These are phyloP conservation scores for Chunga burmeisteri DNA, from an alignment of 2,113 vertebrate genomes.

Conservation along the genomic window DNA sequence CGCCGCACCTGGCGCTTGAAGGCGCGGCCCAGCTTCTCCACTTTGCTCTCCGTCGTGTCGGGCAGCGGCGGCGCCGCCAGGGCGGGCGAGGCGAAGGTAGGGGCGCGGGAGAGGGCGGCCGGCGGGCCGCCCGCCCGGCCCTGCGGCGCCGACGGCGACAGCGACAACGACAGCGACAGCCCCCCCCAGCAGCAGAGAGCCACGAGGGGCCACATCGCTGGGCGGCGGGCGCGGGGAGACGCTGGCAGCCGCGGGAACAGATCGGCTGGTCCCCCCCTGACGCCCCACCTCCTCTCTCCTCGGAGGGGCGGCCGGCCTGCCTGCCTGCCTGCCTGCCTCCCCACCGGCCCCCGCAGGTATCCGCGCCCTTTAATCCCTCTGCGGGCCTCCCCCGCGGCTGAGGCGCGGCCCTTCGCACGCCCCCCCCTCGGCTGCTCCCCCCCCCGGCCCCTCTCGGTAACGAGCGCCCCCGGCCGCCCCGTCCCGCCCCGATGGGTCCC, in stretches of 20 bases:
- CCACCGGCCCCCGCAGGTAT: not conserved
- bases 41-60: slow-evolving; percentile 83
- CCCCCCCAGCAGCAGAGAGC: slow-evolving; percentile 68
- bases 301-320: not conserved
- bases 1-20: slow-evolving; percentile 90
- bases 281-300: not conserved
- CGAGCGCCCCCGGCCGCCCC: slow-evolving; percentile 76
- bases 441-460: not conserved
- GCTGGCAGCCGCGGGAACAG: not conserved
- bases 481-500: slow-evolving; percentile 81
- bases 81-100: not conserved
- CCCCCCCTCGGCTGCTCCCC: slow-evolving; percentile 43
- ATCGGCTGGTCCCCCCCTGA: slow-evolving; percentile 20
- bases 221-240: not conserved
- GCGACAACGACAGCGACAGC: slow-evolving; percentile 33
- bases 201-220: slow-evolving; percentile 70
- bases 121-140: slow-evolving; percentile 60
- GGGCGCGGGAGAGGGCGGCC: slow-evolving; percentile 10
- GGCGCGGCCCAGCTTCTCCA: slow-evolving; percentile 87
- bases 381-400: not conserved
- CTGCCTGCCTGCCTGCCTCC: no score
- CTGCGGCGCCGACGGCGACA: slow-evolving; percentile 20
- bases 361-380: not conserved
- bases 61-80: slow-evolving; percentile 56
- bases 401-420: slow-evolving; percentile 39